Evolutionary conservation across 2,797 vertebrate genomes (phyloP), one percentile per base, ranked within the genome.

Genomic region (Bryconaethiops microstoma): DNA sequence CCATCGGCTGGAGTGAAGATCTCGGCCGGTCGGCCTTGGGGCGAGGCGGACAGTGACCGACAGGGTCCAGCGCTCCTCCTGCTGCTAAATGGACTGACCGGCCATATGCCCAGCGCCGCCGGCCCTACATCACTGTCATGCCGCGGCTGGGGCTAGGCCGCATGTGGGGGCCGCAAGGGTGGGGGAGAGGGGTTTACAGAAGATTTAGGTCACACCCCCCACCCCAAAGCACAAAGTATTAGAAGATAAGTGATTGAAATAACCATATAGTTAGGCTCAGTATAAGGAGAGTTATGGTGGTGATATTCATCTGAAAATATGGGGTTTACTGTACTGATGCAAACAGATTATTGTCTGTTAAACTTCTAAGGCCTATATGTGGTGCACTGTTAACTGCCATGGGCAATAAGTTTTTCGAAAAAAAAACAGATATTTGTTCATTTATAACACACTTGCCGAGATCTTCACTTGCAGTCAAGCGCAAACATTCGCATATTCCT

Each of bases 51-150:
- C 94, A 94, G 92, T 94, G 92, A 93, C 93, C 91, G 91, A 94
- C 92, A 93, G 92, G 93, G 92, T 94, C 92, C 93, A 91, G 90
- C 87, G 86, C 90, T 89, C 87, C 85, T 85, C 93, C 94, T 93
- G 94, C 94, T 94, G 94, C 85, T 94, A 93, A 94, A 95, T 94
- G 92, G 92, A 92, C 93, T 91, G 90, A 88, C 90, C 89, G 78
- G 92, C 94, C 94, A 95, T 94, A 95, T 94, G 94, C 92, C 91
- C 92, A 87, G 85, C 84, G 88, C 91, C 89, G 86, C 86, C 85
- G 83, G 90, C 91, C 87, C 86, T 93, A 90, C 88, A 93, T 94
- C 92, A 93, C 88, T 91, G 91, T 90, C 91, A 92, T 80, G 77
- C 75, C 67, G 1, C 39, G 70, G 77, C 81, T 74, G 72, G 81